Percentiles rank a stretch among this genome's conserved stretches.
Conservation (phyloP, 2,888 invertebrate genomes). For the Xestia c-nigrum region DNA sequence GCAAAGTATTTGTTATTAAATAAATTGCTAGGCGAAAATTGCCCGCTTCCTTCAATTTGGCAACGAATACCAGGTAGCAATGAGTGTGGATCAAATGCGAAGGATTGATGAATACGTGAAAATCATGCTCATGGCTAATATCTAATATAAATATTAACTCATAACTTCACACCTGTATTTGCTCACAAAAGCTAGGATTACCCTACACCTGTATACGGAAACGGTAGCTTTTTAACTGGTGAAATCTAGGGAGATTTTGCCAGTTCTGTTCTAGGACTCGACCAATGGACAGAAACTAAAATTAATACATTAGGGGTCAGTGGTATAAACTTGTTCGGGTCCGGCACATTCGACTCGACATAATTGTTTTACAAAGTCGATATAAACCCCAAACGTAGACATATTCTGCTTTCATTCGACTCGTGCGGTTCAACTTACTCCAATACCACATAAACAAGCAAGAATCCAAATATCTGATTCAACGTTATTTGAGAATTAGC, state of each 20-base stretch:
- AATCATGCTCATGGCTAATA: neutral
- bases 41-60: conserved; percentile 53
- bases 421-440: neutral
- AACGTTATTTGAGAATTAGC: conserved; percentile 1
- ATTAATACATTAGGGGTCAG: neutral
- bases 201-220: no score
- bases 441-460: neutral
- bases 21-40: conserved; percentile 45
- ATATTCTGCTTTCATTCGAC: neutral
- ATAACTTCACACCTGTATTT: no score
- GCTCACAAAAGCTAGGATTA: no score
- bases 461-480: conserved; percentile 3
- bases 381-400: neutral
- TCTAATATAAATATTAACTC: neutral
- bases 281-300: neutral
- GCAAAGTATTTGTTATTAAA: conserved; percentile 34
- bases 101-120: conserved; percentile 16
- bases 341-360: neutral
- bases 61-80: conserved; percentile 21
- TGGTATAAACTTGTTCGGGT: neutral
- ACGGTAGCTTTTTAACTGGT: no score
- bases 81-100: conserved; percentile 12
- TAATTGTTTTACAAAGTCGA: neutral
- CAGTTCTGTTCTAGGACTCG: no score
- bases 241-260: no score